These are phyloP conservation scores for Dolichallabes microphthalmus DNA, from an alignment of 2,113 vertebrate genomes.

Conservation along the genomic window DNA sequence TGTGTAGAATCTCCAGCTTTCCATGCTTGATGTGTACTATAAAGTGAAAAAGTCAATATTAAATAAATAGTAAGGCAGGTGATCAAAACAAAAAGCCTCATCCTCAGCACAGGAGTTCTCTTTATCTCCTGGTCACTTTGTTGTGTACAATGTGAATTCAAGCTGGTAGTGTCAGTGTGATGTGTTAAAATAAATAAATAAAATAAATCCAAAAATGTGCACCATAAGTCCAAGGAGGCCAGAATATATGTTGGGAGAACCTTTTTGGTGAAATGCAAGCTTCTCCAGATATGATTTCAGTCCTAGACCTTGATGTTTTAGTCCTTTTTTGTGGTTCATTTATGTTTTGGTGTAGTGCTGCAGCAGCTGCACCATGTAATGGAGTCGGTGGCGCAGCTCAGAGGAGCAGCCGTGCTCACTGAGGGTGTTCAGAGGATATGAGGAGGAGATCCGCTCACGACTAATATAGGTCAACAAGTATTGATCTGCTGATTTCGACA, in stretches of 20 bases:
- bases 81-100: conserved; percentile 52
- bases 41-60: conserved; percentile 45
- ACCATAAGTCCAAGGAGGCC: conserved; percentile 59
- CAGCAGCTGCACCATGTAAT: conserved; percentile 86
- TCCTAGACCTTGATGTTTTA: background rate
- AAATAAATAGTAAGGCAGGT: conserved; percentile 45
- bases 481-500: conserved; percentile 85
- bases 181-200: background rate
- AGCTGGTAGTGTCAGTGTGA: conserved; percentile 65
- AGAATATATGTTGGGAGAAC: conserved; percentile 60
- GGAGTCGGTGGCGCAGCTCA: conserved; percentile 83
- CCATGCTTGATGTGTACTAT: conserved; percentile 56
- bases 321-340: conserved; percentile 23
- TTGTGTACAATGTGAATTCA: conserved; percentile 60
- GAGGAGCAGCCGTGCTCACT: conserved; percentile 84
- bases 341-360: conserved; percentile 82
- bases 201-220: conserved; percentile 50
- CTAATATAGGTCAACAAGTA: conserved; percentile 94
- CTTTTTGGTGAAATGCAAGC: conserved; percentile 43
- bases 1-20: conserved; percentile 59
- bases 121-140: conserved; percentile 5
- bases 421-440: conserved; percentile 85
- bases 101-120: background rate
- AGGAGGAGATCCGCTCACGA: conserved; percentile 84
- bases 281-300: conserved; percentile 3